Evolutionary conservation across 2,888 invertebrate species (phyloP).

Genomic region (Lepidocyrtinus sp.): DNA sequence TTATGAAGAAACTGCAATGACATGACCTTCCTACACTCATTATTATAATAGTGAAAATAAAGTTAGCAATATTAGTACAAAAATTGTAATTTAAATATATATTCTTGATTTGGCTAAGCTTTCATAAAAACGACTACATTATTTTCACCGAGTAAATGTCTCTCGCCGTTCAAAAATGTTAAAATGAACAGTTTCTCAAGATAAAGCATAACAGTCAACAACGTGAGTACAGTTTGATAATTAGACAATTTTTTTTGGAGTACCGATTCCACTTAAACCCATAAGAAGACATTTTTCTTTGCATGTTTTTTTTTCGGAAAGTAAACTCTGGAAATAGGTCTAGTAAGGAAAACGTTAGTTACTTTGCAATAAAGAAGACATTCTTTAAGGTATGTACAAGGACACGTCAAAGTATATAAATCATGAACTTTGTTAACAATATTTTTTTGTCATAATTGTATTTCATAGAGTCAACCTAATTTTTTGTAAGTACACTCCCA

Average conservation of each 20-base stretch:
- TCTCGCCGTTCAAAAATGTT: slow-evolving; percentile 41
- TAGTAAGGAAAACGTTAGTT: slow-evolving; percentile 48
- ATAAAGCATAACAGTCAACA: no score
- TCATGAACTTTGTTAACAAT: no score
- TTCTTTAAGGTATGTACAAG: slow-evolving; percentile 24
- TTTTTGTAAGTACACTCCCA: no score
- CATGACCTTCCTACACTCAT: background rate
- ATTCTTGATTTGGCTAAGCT: slow-evolving; percentile 46
- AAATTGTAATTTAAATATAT: slow-evolving; percentile 15
- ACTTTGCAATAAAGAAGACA: slow-evolving; percentile 17
- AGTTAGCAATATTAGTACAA: background rate
- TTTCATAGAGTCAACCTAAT: no score
- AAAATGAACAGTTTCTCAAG: slow-evolving; percentile 21
- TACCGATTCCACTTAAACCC: no score
- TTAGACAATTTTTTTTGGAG: no score
- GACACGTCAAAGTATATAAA: no score
- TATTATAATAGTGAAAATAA: background rate
- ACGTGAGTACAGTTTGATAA: no score
- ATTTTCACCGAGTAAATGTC: slow-evolving; percentile 55
- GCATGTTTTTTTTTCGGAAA: slow-evolving; percentile 18
- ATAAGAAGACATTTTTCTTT: slow-evolving; percentile 37
- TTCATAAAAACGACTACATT: slow-evolving; percentile 42
- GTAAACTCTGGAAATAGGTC: slow-evolving; percentile 38
- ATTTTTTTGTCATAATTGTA: no score
- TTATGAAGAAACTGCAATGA: background rate